Percentiles rank a stretch among this genome's conserved stretches.
phyloP scores from a whole-genome alignment of 2,113 vertebrate species.

The Kryptolebias marmoratus region DNA sequence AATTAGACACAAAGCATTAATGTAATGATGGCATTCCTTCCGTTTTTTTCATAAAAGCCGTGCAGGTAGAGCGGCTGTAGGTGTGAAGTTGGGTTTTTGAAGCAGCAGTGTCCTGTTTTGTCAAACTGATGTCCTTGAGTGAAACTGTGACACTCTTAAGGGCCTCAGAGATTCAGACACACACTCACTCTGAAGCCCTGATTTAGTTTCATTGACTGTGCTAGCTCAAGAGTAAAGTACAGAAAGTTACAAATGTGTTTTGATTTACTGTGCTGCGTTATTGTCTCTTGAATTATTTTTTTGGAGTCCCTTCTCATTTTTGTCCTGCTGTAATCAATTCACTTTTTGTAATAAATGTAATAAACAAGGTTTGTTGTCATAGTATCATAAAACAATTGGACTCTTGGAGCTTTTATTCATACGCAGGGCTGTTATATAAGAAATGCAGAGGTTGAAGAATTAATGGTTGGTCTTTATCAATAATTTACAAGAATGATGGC shows the following conservation, averaged over 20 bases:
- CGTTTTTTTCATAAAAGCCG: neutral
- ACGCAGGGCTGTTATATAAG: constrained; percentile 13
- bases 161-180: constrained; percentile 12
- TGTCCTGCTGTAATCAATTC: neutral
- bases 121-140: constrained; percentile 41
- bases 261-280: neutral
- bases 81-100: constrained; percentile 18
- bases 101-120: constrained; percentile 28
- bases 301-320: neutral
- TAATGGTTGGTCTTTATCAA: constrained; percentile 62
- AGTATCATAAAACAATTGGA: neutral
- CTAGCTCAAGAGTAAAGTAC: neutral
- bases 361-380: neutral
- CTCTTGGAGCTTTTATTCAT: constrained; percentile 8
- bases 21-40: neutral
- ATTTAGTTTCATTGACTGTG: neutral
- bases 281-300: neutral
- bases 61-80: neutral
- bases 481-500: constrained; percentile 63
- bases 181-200: neutral
- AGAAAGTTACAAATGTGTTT: neutral
- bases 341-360: neutral
- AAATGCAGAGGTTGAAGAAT: constrained; percentile 59
- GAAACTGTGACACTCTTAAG: no score
- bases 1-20: neutral